Conservation (phyloP, 2,113 vertebrate genomes). For the Anoplopoma fimbria region DNA sequence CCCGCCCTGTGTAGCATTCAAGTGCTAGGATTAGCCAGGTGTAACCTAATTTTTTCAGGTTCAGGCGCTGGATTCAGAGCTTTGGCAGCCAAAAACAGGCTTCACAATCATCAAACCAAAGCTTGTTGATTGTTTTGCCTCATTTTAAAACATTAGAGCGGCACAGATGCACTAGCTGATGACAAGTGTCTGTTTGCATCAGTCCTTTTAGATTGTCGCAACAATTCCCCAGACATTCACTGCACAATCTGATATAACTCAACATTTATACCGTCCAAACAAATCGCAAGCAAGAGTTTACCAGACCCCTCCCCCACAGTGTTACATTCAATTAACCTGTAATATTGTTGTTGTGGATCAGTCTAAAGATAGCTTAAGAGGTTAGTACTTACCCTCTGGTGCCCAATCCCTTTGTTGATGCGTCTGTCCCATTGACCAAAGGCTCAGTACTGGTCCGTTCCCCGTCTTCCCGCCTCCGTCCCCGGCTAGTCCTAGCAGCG, state of each 20-base stretch:
- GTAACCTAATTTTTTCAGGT: no score
- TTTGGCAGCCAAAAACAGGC: no score
- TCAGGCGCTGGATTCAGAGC: no score
- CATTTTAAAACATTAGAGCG: no score
- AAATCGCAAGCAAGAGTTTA: neutral
- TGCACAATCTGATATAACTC: neutral
- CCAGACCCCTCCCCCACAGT: neutral
- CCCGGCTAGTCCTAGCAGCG: constrained; percentile 91
- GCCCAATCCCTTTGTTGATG: constrained; percentile 86
- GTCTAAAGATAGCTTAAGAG: neutral
- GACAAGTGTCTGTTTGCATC: neutral
- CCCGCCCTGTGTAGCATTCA: no score
- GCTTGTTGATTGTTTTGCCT: no score
- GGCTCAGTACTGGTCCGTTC: constrained; percentile 88
- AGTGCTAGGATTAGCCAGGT: no score
- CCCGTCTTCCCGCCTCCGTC: constrained; percentile 87
- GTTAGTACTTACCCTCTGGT: constrained; percentile 85
- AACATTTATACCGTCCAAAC: no score
- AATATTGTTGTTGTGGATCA: neutral
- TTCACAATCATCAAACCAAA: no score
- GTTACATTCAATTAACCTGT: neutral
- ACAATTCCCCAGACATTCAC: neutral
- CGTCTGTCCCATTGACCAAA: constrained; percentile 95
- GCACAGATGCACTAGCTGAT: neutral
- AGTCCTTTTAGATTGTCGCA: neutral